These are phyloP conservation scores for Sarcophaga variegata DNA, from an alignment of 2,888 invertebrate species.

Conservation along the genomic window DNA sequence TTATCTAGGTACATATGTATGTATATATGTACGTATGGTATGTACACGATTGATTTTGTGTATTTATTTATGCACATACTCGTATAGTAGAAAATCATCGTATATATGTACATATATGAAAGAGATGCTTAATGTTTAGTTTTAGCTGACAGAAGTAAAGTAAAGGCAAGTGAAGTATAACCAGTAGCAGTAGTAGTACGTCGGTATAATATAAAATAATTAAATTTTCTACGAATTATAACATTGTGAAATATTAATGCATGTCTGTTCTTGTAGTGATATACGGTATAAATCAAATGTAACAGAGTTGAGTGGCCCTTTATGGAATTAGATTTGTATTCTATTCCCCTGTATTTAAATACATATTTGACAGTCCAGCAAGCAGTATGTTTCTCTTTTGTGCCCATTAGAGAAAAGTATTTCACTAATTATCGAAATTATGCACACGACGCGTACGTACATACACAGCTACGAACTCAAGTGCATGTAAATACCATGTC, in stretches of 20 bases:
- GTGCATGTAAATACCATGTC: neutral
- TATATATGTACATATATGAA: too few relatives aligned
- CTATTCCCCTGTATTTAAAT: slow-evolving; percentile 66
- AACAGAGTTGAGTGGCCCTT: slow-evolving; percentile 69
- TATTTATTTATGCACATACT: too few relatives aligned
- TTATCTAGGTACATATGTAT: neutral
- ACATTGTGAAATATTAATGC: slow-evolving; percentile 68
- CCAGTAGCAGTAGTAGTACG: neutral
- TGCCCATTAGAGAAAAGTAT: slow-evolving; percentile 70
- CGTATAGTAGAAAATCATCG: too few relatives aligned
- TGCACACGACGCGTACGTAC: slow-evolving; percentile 58
- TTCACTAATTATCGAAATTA: slow-evolving; percentile 70
- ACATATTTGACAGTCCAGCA: slow-evolving; percentile 64
- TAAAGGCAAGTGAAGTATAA: neutral
- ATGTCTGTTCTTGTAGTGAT: slow-evolving; percentile 67
- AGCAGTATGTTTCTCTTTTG: slow-evolving; percentile 67
- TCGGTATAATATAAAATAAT: slow-evolving; percentile 58
- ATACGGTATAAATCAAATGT: slow-evolving; percentile 68
- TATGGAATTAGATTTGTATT: slow-evolving; percentile 69
- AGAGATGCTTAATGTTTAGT: too few relatives aligned
- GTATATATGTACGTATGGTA: neutral
- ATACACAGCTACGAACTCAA: neutral
- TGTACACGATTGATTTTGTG: neutral
- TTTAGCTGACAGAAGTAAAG: neutral
- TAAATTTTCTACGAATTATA: slow-evolving; percentile 69